Evolutionary conservation across 1,140 invertebrate genomes (phyloP), one percentile per base, ranked within the genome.

Genomic region (Mizuhopecten yessoensis): DNA sequence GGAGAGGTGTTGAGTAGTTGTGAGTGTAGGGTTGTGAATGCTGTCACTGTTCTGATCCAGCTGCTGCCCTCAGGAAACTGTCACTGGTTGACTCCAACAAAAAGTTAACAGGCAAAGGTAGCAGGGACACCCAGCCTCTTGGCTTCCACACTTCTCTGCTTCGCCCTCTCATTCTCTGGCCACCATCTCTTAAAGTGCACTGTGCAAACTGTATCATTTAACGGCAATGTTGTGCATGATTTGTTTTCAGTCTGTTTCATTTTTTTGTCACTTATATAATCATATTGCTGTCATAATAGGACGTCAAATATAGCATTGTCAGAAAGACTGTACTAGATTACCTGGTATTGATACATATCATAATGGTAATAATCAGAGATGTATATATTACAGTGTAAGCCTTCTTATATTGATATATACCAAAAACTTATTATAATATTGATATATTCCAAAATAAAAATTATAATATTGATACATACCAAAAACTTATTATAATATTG

Each of bases 11-110:
- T 13, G 5, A 39, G 5, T 39, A 7, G 36, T 39, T n/a, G 57
- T 29, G 23, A 29, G 57, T n/a, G 45, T 57, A 39, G 36, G 13
- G 57, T 75, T 75, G 57, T 75, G 57, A 29, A 75, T 75, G n/a
- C n/a, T 75, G n/a, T 75, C n/a, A 75, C 57, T 29, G n/a, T 75
- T 75, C 23, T 75, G 57, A 75, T 75, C 23, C 57, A 75, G 57
- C 57, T 75, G 57, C 23, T 29, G 57, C n/a, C 57, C 57, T 29
- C 23, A 75, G 57, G 57, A 75, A 29, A 75, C 57, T 75, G 1
- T 75, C 57, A 29, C 23, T 75, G 57, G 29, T 75, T 29, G 57
- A 75, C 23, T 75, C 57, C 57, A 75, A 75, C 17, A 75, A 75
- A 75, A 75, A 75, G n/a, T 29, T 75, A 11, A 17, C 57, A 2